Base-by-base conservation (phyloP, 2,113 vertebrate genomes). In the Corythaixoides concolor region DNA sequence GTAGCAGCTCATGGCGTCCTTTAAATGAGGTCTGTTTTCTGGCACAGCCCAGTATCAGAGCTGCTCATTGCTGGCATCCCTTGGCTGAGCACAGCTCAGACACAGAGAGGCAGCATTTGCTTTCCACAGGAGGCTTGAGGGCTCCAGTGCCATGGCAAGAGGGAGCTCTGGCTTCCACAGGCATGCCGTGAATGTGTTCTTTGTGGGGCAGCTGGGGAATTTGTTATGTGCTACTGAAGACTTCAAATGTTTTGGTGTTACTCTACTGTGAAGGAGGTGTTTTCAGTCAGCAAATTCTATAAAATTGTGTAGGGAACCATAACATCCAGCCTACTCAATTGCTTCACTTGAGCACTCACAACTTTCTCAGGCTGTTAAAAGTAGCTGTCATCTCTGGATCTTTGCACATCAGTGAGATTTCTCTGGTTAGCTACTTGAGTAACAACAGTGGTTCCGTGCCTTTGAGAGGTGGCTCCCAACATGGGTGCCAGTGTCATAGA, bases 241-340 rank as follows among this genome's bases (percentile, higher is more conserved):
- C 12, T 88, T 89, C 0, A 1, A 30, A 74, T 63, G 41, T 23
- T 81, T 89, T 47, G 47, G 66, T 1, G 1, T 75, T 33, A 12
- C 9, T 50, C 24, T 30, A 13, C 63, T 56, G 43, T 53, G 41
- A 68, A 94, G 76, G 64, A 52, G 21, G 13, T 93, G 50, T 73
- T 85, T 95, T 58, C 27, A 69, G 75, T 78, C 67, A 88, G 75
- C 33, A 76, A 50, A 85, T 66, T 78, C 15, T 85, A 41, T 58
- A 85, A 83, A 28, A 83, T 91, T 91, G 43, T 85, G 66, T 89
- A 76, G 93, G 87, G 93, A 93, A 80, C 41, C 10, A 10, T 63
- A 83, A 73, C 45, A 66, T 88, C 4, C 72, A 90, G 78, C 81
- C 82, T 76, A 69, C 55, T 90, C 83, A 56, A 4, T 45, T 83